A percentile compares a stretch with the other conserved stretches of the same genome.
These are phyloP conservation scores for Phaedon cochleariae DNA, from an alignment of 2,888 invertebrate genomes.

Conservation along the genomic window DNA sequence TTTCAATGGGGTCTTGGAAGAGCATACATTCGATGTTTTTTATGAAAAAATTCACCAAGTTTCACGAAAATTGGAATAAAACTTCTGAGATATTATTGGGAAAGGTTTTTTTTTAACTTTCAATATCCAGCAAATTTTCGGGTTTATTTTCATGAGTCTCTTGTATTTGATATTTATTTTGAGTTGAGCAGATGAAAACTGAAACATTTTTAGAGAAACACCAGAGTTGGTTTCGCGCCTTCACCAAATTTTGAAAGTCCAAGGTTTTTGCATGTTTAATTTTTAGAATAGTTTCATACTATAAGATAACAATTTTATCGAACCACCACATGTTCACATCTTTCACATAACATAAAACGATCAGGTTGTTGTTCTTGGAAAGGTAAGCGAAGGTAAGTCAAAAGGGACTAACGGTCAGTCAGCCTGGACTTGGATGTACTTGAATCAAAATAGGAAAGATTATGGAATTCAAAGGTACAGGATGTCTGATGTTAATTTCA, in stretches of 20 bases:
- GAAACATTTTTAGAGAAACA: no score
- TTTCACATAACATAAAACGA: constrained; percentile 7
- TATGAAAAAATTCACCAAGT: no score
- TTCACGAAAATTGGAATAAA: no score
- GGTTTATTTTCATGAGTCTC: no score
- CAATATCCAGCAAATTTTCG: no score
- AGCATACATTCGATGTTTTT: no score
- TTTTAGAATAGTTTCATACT: background rate
- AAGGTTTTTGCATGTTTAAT: constrained; percentile 50
- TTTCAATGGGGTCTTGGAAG: no score
- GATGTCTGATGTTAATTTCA: background rate
- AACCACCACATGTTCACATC: constrained; percentile 14
- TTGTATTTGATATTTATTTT: no score
- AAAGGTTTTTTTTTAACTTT: no score
- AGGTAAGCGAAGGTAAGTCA: constrained; percentile 50
- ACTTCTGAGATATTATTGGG: no score
- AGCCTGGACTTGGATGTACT: constrained; percentile 22
- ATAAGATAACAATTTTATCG: background rate
- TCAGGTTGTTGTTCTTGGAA: constrained; percentile 16
- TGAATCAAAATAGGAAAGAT: background rate
- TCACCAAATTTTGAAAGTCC: constrained; percentile 44
- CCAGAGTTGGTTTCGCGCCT: no score
- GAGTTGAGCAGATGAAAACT: no score
- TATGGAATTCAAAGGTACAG: background rate
- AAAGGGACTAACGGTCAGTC: constrained; percentile 35